phyloP scores from a whole-genome alignment of 2,888 invertebrate genomes.

The Hirtodrosophila confusa region DNA sequence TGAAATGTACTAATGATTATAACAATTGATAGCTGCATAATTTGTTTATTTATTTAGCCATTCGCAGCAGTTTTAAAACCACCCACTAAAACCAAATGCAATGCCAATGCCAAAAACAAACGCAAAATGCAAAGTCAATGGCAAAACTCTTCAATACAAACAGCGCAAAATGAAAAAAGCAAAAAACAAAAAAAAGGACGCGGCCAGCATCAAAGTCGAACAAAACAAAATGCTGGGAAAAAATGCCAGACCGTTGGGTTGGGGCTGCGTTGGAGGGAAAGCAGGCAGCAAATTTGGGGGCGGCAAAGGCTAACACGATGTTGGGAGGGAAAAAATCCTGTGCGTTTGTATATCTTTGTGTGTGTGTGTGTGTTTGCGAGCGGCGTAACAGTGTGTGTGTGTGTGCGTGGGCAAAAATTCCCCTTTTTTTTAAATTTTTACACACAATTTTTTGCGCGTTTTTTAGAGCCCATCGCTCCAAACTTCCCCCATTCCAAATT shows the following conservation, averaged over 20 bases:
- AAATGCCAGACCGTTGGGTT: constrained; percentile 39
- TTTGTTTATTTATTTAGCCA: neutral
- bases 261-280: constrained; percentile 13
- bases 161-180: neutral
- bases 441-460: constrained; percentile 72
- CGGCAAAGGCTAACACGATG: constrained; percentile 71
- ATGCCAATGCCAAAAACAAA: constrained; percentile 41
- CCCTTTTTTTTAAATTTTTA: constrained; percentile 70
- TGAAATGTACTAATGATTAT: constrained; percentile 1
- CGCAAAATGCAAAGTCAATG: constrained; percentile 63
- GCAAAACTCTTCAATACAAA: constrained; percentile 31
- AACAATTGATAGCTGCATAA: neutral
- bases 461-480: constrained; percentile 73
- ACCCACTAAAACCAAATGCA: constrained; percentile 5
- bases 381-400: constrained; percentile 35
- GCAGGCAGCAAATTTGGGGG: constrained; percentile 62
- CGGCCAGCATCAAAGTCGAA: constrained; percentile 71
- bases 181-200: constrained; percentile 24
- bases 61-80: constrained; percentile 2
- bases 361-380: constrained; percentile 48
- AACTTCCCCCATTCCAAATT: constrained; percentile 51
- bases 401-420: constrained; percentile 73
- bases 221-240: constrained; percentile 69
- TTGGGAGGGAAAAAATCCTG: constrained; percentile 68
- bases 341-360: constrained; percentile 54